phyloP scores from a whole-genome alignment of 2,113 vertebrate genomes.

The Hoplias malabaricus region DNA sequence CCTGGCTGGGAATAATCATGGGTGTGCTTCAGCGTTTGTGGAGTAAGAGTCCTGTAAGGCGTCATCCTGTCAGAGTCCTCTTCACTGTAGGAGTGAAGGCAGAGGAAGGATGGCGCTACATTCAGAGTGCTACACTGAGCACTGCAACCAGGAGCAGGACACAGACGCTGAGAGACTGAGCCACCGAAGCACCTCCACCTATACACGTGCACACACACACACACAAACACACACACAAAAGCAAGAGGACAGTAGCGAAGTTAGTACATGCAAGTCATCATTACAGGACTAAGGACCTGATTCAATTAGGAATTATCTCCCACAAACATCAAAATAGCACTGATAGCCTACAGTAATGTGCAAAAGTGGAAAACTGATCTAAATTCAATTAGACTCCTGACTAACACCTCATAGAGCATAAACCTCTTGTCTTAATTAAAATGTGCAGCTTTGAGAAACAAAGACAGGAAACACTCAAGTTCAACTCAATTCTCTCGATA shows the following conservation, averaged over 20 bases:
- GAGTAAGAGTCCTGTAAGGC: slow-evolving; percentile 77
- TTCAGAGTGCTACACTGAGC: slow-evolving; percentile 86
- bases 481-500: no score
- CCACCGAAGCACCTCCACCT: slow-evolving; percentile 61
- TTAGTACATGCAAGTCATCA: neutral
- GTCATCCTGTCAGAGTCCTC: slow-evolving; percentile 75
- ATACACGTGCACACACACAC: slow-evolving; percentile 19
- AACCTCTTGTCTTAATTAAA: no score
- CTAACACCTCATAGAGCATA: no score
- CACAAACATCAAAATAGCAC: neutral
- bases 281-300: neutral
- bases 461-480: neutral
- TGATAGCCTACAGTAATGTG: no score
- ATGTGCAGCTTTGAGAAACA: no score
- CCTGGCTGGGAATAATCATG: slow-evolving; percentile 73
- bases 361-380: no score
- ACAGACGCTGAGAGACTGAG: slow-evolving; percentile 65
- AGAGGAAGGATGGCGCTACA: slow-evolving; percentile 78
- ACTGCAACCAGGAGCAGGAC: slow-evolving; percentile 77
- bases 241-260: neutral
- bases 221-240: no score
- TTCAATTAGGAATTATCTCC: no score
- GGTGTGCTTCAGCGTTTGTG: slow-evolving; percentile 75
- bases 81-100: slow-evolving; percentile 69
- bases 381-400: no score